These are phyloP conservation scores for Drosophila parvula DNA, from an alignment of 1,140 invertebrate species.

Conservation along the genomic window DNA sequence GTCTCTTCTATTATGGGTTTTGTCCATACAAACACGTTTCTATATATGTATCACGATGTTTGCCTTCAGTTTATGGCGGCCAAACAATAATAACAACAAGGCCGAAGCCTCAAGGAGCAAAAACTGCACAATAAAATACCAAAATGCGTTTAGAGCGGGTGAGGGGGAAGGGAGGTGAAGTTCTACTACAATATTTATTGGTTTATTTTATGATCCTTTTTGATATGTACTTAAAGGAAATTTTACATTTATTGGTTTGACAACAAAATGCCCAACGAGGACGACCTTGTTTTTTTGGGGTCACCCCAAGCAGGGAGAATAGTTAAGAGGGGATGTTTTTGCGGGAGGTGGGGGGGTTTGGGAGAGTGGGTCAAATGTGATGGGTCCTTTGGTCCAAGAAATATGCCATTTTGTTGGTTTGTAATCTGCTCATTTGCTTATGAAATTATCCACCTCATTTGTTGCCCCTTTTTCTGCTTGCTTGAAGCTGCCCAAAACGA, in stretches of 20 bases:
- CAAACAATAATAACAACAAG: conserved; percentile 55
- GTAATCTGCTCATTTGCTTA: conserved; percentile 82
- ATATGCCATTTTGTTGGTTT: conserved; percentile 74
- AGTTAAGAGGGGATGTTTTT: conserved; percentile 17
- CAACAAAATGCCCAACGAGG: conserved; percentile 70
- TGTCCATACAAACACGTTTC: neutral
- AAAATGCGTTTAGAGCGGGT: conserved; percentile 32
- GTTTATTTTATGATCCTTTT: conserved; percentile 81
- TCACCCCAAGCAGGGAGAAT: conserved; percentile 26
- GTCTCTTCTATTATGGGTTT: conserved; percentile 53
- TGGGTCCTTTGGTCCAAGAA: conserved; percentile 61
- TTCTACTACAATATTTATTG: conserved; percentile 71
- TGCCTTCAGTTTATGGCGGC: conserved; percentile 49
- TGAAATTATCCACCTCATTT: conserved; percentile 82
- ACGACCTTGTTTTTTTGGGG: conserved; percentile 40
- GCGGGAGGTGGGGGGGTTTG: conserved; percentile 2
- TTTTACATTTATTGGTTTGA: conserved; percentile 82
- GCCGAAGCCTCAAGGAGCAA: conserved; percentile 58
- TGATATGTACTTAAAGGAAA: conserved; percentile 80
- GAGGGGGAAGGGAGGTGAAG: neutral
- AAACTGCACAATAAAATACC: conserved; percentile 73
- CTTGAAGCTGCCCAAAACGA: conserved; percentile 46
- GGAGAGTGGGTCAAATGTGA: conserved; percentile 38
- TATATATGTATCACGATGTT: conserved; percentile 28
- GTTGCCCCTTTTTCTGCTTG: conserved; percentile 77